Evolutionary conservation across 2,888 invertebrate genomes (phyloP), one percentile per base, ranked within the genome.

Genomic region (Lepidochrysops patricia): DNA sequence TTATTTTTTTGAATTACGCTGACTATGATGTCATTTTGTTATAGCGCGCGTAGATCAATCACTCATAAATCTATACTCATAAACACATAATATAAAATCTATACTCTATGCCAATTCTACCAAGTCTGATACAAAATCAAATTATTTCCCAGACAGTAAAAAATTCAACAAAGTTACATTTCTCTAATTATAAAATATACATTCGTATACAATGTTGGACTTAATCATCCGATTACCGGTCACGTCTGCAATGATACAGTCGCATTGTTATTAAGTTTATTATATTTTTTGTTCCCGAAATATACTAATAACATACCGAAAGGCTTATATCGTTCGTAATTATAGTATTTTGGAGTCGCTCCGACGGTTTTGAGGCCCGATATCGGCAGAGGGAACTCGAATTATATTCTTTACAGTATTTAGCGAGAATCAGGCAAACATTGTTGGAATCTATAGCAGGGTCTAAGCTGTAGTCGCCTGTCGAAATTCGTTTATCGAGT

Each of bases 271-370:
- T 71, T 71, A 70, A 64, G 64, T 65, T 68, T 70, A 71, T 71
- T 68, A 69, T 70, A 67, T 68, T 68, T 70, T 70, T 69, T 63
- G 67, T 66, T 61, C 63, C 63, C 62, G 62, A 68, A 68, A 70
- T 70, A 70, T 65, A 67, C 67, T 72, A 72, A 72, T 72, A 71
- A 67, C 70, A 66, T 62, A 62, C 63, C 66, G 66, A 70, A 70
- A 69, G 70, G 70, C 68, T 70, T 69, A 68, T 69, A 70, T 69
- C 67, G 66, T 64, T 61, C 69, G 63, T 72, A 72, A 72, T 72
- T 70, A 72, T 68, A 68, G 71, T 72, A 68, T 67, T 72, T 66
- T 63, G 68, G 68, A 67, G 65, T 66, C 68, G 68, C 66, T 70
- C 64, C 68, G 69, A 61, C 67, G 71, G 63, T 62, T 65, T 64